phyloP scores from a whole-genome alignment of 2,113 vertebrate genomes.

The Pristiophorus japonicus region DNA sequence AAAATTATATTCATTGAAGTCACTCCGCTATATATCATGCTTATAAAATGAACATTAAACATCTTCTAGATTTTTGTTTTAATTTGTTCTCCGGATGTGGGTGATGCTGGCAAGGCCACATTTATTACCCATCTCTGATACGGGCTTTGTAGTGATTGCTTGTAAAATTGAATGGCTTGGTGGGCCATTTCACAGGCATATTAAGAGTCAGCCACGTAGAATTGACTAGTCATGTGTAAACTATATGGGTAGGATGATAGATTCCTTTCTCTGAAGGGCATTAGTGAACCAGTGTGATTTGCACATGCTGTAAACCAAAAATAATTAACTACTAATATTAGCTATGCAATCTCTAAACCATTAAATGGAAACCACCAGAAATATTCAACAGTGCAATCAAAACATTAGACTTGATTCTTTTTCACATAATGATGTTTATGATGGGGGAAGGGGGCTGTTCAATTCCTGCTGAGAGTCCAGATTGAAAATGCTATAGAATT shows the following conservation, averaged over 20 bases:
- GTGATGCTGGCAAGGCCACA: background rate
- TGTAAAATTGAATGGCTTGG: background rate
- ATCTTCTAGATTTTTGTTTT: background rate
- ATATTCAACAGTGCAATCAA: background rate
- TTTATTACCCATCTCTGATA: background rate
- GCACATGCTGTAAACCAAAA: background rate
- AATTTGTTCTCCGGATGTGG: background rate
- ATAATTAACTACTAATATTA: background rate
- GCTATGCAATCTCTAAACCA: background rate
- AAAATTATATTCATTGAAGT: background rate
- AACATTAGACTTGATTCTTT: background rate
- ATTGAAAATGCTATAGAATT: background rate
- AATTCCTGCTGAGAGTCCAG: background rate
- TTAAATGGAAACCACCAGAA: background rate
- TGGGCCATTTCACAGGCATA: background rate
- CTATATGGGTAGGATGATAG: background rate
- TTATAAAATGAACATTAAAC: too few species aligned
- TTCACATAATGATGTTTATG: background rate
- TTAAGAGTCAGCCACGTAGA: background rate
- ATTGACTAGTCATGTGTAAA: background rate
- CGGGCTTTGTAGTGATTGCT: background rate
- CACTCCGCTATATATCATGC: background rate
- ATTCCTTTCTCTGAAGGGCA: background rate
- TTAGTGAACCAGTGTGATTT: background rate
- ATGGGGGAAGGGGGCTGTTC: too few species aligned